Conservation (phyloP, 2,113 vertebrate genomes). For the Phalacrocorax brasilianus region DNA sequence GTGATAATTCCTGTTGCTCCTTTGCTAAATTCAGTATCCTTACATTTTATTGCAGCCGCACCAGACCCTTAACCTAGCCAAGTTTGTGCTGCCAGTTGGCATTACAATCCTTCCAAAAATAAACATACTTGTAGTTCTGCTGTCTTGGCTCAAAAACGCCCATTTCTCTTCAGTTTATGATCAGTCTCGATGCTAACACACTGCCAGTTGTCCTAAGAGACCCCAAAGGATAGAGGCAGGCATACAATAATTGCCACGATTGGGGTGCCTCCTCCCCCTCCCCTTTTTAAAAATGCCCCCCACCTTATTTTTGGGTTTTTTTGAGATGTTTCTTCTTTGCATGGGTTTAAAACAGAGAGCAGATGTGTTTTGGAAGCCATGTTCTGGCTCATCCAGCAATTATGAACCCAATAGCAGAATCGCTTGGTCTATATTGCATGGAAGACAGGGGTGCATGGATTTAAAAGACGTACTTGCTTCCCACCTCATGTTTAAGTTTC, state of each 20-base stretch:
- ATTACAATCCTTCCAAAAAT: slow-evolving; percentile 26
- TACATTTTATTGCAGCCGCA: slow-evolving; percentile 31
- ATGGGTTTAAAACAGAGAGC: not conserved
- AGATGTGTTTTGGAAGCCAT: not conserved
- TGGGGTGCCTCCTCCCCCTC: no score
- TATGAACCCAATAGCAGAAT: fast-evolving
- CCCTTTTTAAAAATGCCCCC: not conserved
- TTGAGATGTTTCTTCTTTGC: not conserved
- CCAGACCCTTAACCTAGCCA: slow-evolving; percentile 35
- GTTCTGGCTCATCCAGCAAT: not conserved
- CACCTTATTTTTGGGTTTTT: not conserved
- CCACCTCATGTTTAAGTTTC: not conserved
- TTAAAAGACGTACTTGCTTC: not conserved
- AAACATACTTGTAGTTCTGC: slow-evolving; percentile 30
- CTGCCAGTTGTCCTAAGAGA: not conserved
- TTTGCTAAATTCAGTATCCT: slow-evolving; percentile 42
- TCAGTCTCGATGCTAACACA: not conserved
- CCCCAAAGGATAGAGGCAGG: not conserved
- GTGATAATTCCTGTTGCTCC: slow-evolving; percentile 28
- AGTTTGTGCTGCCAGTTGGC: slow-evolving; percentile 41
- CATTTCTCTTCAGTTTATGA: slow-evolving; percentile 7
- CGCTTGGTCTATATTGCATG: fast-evolving
- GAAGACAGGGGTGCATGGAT: not conserved
- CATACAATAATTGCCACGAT: not conserved
- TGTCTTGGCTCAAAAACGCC: slow-evolving; percentile 4